Percentiles rank a stretch among this genome's conserved stretches.
phyloP scores from a whole-genome alignment of 2,797 vertebrate species.

The Neoniphon sammara region DNA sequence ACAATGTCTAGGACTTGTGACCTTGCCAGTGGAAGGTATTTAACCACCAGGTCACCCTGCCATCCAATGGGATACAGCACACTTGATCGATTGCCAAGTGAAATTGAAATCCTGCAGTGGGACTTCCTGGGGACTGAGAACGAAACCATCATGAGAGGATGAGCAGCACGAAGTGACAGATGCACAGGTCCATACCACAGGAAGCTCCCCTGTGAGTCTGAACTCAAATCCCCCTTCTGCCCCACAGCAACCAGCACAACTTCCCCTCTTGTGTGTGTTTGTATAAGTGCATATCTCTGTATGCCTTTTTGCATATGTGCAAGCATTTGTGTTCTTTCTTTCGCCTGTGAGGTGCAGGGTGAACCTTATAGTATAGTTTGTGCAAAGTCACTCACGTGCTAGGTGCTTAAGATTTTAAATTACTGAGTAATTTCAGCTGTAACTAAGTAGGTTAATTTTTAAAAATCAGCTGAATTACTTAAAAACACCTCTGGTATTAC shows the following conservation, averaged over 20 bases:
- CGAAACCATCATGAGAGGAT: conserved; percentile 47
- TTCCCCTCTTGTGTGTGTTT: not conserved
- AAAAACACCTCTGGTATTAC: no score
- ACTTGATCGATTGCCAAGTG: conserved; percentile 39
- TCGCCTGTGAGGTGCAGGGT: no score
- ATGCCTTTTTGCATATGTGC: not conserved
- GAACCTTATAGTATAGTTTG: no score
- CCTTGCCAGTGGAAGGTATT: conserved; percentile 8
- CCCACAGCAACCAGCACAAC: not conserved
- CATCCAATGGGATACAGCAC: conserved; percentile 31
- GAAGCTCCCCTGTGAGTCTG: no score
- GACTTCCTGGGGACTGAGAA: conserved; percentile 23
- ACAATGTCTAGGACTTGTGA: not conserved
- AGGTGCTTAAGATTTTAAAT: no score
- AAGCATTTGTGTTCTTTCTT: no score
- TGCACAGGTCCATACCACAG: no score
- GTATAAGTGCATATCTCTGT: not conserved
- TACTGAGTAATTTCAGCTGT: no score
- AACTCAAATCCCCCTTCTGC: conserved; percentile 24
- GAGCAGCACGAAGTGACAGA: conserved; percentile 59
- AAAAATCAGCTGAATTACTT: no score
- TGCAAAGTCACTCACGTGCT: no score
- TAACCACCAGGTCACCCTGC: conserved; percentile 38
- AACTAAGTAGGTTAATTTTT: no score
- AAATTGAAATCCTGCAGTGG: conserved; percentile 11